A percentile compares a stretch with the other conserved stretches of the same genome.
Evolutionary conservation across 2,888 invertebrate genomes (phyloP).

Genomic region (Drosophila niveifrons): DNA sequence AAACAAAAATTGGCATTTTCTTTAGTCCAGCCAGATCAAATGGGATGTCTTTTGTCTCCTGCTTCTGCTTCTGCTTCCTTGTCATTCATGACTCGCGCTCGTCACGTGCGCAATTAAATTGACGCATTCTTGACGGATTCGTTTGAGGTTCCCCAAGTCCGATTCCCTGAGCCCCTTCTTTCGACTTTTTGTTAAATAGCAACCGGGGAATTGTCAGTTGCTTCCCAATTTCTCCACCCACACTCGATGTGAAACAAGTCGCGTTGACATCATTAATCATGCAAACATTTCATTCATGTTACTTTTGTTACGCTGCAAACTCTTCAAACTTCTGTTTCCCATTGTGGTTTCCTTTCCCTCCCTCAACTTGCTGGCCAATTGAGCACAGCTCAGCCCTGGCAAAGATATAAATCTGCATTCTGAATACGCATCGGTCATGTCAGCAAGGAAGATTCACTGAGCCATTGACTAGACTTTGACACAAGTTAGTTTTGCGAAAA

Average conservation of each 20-base stretch:
- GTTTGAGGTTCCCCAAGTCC: conserved; percentile 27
- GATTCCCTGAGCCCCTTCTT: neutral
- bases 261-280: conserved; percentile 69
- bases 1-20: conserved; percentile 7
- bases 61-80: conserved; percentile 7
- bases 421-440: neutral
- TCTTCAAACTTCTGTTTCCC: conserved; percentile 25
- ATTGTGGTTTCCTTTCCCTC: conserved; percentile 29
- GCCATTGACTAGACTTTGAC: too few relatives aligned
- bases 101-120: conserved; percentile 84
- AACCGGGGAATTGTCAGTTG: conserved; percentile 49
- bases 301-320: conserved; percentile 26
- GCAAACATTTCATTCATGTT: conserved; percentile 31
- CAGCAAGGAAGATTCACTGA: neutral
- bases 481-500: too few relatives aligned
- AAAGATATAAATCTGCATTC: conserved; percentile 10
- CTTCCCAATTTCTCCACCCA: neutral
- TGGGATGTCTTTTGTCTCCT: neutral
- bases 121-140: conserved; percentile 78
- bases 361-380: neutral
- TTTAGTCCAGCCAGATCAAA: conserved; percentile 20
- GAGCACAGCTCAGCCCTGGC: too few relatives aligned
- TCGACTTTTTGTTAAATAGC: conserved; percentile 53
- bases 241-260: neutral
- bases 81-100: conserved; percentile 56